Conservation (phyloP, 2,113 vertebrate genomes). For the Rhadina sibilatrix region DNA sequence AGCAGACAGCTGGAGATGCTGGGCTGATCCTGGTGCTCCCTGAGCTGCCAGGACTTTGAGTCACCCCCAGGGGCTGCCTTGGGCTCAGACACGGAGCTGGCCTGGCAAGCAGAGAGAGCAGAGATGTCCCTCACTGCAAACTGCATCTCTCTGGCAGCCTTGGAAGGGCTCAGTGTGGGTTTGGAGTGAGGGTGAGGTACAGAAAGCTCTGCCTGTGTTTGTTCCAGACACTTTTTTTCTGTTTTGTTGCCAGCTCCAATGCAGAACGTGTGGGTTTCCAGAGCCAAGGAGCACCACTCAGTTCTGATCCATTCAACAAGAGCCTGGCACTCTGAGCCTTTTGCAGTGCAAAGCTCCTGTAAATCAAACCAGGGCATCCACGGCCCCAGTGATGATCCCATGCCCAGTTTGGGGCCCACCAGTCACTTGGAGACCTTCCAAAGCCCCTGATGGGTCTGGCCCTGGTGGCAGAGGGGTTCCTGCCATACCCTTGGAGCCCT, state of each 20-base stretch:
- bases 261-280: neutral
- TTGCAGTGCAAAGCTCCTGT: neutral
- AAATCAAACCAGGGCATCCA: neutral
- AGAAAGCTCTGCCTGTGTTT: neutral
- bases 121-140: neutral
- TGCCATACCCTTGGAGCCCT: neutral
- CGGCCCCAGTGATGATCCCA: accelerated
- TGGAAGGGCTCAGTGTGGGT: accelerated
- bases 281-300: neutral
- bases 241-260: neutral
- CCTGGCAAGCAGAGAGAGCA: neutral
- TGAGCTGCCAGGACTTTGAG: neutral
- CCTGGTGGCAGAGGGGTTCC: neutral
- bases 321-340: neutral
- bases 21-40: neutral
- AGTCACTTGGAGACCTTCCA: neutral
- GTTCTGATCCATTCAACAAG: neutral
- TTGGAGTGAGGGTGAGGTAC: neutral
- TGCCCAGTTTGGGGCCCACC: neutral
- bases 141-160: neutral
- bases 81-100: neutral
- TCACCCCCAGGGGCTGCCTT: neutral
- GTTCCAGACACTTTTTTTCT: neutral
- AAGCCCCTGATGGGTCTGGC: neutral
- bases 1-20: neutral